phyloP scores from a whole-genome alignment of 2,113 vertebrate species.

The Heliornis fulica region DNA sequence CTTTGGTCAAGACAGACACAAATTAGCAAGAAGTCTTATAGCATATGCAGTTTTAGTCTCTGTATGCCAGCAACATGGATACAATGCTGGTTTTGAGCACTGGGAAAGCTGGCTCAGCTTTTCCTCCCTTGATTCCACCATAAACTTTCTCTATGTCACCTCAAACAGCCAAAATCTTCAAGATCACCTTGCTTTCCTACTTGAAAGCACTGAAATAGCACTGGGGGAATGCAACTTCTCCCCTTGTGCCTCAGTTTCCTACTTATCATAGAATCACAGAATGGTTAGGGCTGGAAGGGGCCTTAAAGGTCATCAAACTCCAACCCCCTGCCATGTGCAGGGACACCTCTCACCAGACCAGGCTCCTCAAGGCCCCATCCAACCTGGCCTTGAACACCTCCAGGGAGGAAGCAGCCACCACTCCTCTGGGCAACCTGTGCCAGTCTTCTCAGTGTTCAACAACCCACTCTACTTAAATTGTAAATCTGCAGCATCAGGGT shows the following conservation, averaged over 20 bases:
- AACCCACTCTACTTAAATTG: background rate
- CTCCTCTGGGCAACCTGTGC: too few species aligned
- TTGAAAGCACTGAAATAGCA: fast-evolving
- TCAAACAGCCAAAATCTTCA: background rate
- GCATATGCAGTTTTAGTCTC: background rate
- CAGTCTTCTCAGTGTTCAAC: background rate
- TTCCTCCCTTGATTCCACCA: background rate
- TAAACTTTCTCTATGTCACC: background rate
- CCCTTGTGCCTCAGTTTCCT: background rate
- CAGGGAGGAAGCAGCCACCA: too few species aligned
- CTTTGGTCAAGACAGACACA: background rate
- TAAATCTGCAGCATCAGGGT: background rate
- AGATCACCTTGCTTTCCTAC: background rate
- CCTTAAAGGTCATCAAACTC: too few species aligned
- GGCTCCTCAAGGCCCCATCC: too few species aligned
- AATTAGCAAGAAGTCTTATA: background rate
- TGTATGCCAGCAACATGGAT: background rate
- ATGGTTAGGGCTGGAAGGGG: too few species aligned
- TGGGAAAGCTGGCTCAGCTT: background rate
- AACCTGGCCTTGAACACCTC: too few species aligned
- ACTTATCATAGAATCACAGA: too few species aligned
- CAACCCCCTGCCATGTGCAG: too few species aligned
- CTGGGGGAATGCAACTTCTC: background rate
- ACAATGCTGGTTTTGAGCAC: background rate
- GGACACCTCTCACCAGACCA: too few species aligned